phyloP scores from a whole-genome alignment of 2,888 invertebrate species.

The Lasioglossum zephyrum region DNA sequence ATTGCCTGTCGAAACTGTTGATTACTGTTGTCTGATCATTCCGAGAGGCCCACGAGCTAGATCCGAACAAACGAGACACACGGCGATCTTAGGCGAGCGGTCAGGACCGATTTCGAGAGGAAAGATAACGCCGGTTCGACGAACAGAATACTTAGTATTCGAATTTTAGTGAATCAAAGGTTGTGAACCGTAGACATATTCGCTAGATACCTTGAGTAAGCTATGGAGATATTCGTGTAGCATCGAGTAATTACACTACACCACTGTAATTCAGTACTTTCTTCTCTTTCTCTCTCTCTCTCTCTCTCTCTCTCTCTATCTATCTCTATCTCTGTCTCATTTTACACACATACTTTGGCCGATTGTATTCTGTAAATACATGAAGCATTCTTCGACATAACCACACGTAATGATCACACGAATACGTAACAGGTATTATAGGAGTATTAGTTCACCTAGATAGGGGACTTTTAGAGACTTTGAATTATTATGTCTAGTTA shows the following conservation, averaged over 20 bases:
- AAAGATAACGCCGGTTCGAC: constrained; percentile 42
- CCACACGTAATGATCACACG: constrained; percentile 49
- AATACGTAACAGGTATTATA: constrained; percentile 58
- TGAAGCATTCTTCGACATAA: constrained; percentile 6
- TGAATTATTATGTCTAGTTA: constrained; percentile 69
- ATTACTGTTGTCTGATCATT: neutral
- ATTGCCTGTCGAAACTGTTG: neutral
- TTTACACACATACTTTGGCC: constrained; percentile 17
- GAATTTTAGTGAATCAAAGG: constrained; percentile 69
- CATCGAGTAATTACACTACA: constrained; percentile 51
- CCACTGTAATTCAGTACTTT: constrained; percentile 39
- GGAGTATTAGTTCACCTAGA: constrained; percentile 67
- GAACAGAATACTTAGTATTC: constrained; percentile 59
- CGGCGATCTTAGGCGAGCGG: constrained; percentile 46
- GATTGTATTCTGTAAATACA: constrained; percentile 32
- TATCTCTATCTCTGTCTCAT: constrained; percentile 11
- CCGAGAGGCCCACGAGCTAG: constrained; percentile 32
- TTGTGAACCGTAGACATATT: constrained; percentile 65
- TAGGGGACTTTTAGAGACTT: constrained; percentile 69
- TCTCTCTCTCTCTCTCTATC: neutral
- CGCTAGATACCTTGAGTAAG: constrained; percentile 73
- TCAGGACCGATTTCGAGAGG: constrained; percentile 37
- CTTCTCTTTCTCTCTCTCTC: constrained; percentile 19
- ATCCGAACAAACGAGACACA: constrained; percentile 43
- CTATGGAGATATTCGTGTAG: constrained; percentile 66